These are phyloP conservation scores for Plutomurus gul DNA, from an alignment of 1,140 invertebrate species.

Conservation along the genomic window DNA sequence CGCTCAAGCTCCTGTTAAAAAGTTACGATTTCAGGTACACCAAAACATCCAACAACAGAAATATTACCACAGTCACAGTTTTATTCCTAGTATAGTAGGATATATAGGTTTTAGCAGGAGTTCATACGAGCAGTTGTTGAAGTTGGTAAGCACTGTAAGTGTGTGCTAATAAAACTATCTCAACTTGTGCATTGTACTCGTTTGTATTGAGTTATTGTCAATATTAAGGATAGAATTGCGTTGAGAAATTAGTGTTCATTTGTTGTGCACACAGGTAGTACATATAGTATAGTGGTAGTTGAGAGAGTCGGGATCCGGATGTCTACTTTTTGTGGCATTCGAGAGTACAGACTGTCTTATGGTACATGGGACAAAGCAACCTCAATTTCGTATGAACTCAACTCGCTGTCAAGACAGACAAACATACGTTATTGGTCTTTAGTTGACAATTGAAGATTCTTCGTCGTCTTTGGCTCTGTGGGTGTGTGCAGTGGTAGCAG, in stretches of 20 bases:
- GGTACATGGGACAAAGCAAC: background rate
- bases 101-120: no score
- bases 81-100: no score
- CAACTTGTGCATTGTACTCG: no score
- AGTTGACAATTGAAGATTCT: no score
- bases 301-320: background rate
- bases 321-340: background rate
- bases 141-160: no score
- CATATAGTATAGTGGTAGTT: background rate
- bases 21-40: slow-evolving; percentile 68
- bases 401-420: slow-evolving; percentile 6
- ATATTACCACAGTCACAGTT: no score
- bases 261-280: background rate
- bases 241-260: no score
- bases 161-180: no score
- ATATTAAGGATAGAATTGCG: no score
- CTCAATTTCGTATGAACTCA: slow-evolving; percentile 11
- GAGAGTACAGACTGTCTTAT: background rate
- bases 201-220: no score
- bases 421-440: slow-evolving; percentile 13
- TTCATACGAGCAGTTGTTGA: no score
- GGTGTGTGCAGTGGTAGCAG: background rate
- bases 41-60: background rate
- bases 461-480: no score
- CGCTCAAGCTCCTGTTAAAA: slow-evolving; percentile 69